Conservation (phyloP, 2,113 vertebrate genomes). For the Anhinga anhinga region DNA sequence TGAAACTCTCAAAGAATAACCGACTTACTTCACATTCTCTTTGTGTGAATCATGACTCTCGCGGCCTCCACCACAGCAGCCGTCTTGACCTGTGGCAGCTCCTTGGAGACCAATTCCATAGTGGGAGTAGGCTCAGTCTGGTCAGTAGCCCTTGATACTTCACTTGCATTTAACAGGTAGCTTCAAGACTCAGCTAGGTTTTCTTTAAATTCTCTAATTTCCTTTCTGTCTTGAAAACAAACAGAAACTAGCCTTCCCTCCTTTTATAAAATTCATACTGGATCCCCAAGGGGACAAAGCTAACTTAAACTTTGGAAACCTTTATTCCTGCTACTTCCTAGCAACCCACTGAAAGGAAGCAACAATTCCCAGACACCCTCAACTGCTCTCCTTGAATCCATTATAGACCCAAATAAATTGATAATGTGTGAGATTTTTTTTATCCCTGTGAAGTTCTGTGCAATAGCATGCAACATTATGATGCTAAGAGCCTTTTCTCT, state of each 20-base stretch:
- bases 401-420: neutral
- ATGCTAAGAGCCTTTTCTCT: neutral
- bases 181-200: neutral
- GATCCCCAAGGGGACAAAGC: neutral
- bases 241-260: neutral
- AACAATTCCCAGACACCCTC: neutral
- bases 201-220: neutral
- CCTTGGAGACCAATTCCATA: neutral
- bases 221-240: neutral
- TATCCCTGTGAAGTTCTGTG: neutral
- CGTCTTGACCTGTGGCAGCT: neutral
- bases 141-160: neutral
- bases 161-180: neutral
- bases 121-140: neutral
- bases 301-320: neutral
- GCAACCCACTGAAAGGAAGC: neutral
- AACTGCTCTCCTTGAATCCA: neutral
- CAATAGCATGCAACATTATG: neutral
- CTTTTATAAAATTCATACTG: neutral
- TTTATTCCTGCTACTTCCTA: neutral
- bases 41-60: neutral
- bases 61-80: neutral
- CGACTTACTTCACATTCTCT: neutral
- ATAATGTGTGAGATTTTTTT: neutral
- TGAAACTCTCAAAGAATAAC: slow-evolving; percentile 38